phyloP scores from a whole-genome alignment of 2,888 invertebrate genomes.

The Mesochorus sp. region DNA sequence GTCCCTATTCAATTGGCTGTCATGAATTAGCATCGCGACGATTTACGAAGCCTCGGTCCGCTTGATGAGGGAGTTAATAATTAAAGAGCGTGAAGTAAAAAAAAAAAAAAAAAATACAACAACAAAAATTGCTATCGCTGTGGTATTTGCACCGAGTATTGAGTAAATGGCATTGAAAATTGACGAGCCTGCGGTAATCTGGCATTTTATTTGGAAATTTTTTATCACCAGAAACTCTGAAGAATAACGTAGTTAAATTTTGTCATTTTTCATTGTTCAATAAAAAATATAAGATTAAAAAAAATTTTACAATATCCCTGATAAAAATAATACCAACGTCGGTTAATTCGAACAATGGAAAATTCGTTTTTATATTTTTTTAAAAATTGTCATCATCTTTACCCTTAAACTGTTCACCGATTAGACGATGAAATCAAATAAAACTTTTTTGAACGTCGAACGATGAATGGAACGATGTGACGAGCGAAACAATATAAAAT shows the following conservation, averaged over 20 bases:
- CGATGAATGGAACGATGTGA: conserved; percentile 1
- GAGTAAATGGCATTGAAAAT: conserved; percentile 2
- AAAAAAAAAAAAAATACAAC: conserved; percentile 29
- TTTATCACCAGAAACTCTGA: neutral
- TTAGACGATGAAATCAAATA: conserved; percentile 49
- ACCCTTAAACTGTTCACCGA: too few relatives aligned
- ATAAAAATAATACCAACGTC: too few relatives aligned
- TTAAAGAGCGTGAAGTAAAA: conserved; percentile 51
- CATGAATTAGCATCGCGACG: conserved; percentile 59
- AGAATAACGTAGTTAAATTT: neutral
- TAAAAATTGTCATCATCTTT: too few relatives aligned
- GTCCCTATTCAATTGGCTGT: conserved; percentile 34
- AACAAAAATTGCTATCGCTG: neutral
- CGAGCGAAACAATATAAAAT: conserved; percentile 15
- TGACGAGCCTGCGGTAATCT: neutral
- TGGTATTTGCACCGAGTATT: neutral
- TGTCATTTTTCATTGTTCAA: neutral
- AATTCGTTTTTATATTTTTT: too few relatives aligned
- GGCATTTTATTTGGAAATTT: neutral
- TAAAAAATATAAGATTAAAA: neutral
- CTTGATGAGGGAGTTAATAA: conserved; percentile 57
- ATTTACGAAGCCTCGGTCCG: conserved; percentile 19
- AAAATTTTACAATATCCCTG: neutral
- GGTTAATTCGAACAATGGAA: too few relatives aligned
- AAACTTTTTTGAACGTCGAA: neutral